Evolutionary conservation across 2,797 vertebrate species (phyloP), one percentile per base, ranked within the genome.

Genomic region (Amazonetta brasiliensis): DNA sequence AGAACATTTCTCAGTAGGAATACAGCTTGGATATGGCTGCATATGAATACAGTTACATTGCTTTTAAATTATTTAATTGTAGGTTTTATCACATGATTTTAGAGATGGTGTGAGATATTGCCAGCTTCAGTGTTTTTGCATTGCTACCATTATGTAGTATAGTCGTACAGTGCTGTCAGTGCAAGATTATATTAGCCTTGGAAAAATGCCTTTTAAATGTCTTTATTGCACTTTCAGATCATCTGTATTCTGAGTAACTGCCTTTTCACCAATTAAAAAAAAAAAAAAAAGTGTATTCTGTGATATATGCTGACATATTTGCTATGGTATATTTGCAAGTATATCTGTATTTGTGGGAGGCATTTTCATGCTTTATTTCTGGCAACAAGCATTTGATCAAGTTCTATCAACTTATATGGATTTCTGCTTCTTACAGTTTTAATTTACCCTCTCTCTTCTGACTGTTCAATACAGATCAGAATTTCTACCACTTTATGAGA

Each of bases 361-460:
- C 9, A 72, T 73, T 86, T 90, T 69, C 52, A 90, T 46, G 67
- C 50, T 68, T 89, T 86, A 56, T 69, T 74, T 91, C 74, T 69
- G 41, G 69, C 69, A 92, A 13, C 41, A 85, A 75, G 37, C 75
- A 52, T 74, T 84, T 92, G 86, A 95, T 89, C 79, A 84, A 84
- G 79, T 87, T 39, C 66, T 91, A 62, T 74, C 83, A 78, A 26
- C 8, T 20, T 87, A n/a, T 26, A 87, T n/a, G 52, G 66, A 88
- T 88, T 96, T 93, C 92, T 74, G 23, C 56, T 82, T 82, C 69
- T 83, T 41, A 62, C 15, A 56, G 41, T 80, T 96, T 92, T 72
- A 96, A 86, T 86, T 84, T 88, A 52, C 43, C 46, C 35, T 23
- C 17, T 35, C 54, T 88, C 62, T 80, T 74, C 64, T 85, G 35